phyloP scores from a whole-genome alignment of 2,888 invertebrate species.

The Hydrotaea cyrtoneurina region DNA sequence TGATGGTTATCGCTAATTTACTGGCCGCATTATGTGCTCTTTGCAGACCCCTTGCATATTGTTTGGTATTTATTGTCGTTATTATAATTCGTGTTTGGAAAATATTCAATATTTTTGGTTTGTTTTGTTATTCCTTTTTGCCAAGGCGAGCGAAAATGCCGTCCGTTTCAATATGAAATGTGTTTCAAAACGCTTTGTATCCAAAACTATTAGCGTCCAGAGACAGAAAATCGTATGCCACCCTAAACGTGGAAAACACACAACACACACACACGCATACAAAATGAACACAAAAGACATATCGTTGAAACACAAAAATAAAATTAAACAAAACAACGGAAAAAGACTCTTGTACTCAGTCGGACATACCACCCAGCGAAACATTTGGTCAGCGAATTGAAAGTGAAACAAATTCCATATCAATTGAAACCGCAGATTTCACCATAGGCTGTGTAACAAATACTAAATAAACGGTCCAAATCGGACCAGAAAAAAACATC shows the following conservation, averaged over 20 bases:
- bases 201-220: constrained; percentile 56
- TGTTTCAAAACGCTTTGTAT: constrained; percentile 60
- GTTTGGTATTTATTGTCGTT: background rate
- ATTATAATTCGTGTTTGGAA: background rate
- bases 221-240: constrained; percentile 36
- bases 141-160: constrained; percentile 11
- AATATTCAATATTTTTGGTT: background rate
- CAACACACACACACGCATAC: background rate
- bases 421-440: too few relatives aligned
- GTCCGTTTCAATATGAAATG: constrained; percentile 48
- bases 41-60: too few relatives aligned
- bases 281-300: constrained; percentile 45
- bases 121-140: constrained; percentile 17
- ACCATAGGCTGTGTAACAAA: too few relatives aligned
- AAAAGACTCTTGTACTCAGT: constrained; percentile 28
- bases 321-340: constrained; percentile 38
- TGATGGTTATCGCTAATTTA: background rate
- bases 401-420: too few relatives aligned
- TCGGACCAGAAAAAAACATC: too few relatives aligned
- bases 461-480: too few relatives aligned
- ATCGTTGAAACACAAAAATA: constrained; percentile 47
- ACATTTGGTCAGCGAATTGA: background rate
- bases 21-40: background rate
- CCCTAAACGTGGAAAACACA: constrained; percentile 44
- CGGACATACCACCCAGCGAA: constrained; percentile 18